phyloP scores from a whole-genome alignment of 2,888 invertebrate genomes.

The Mystacides longicornis region DNA sequence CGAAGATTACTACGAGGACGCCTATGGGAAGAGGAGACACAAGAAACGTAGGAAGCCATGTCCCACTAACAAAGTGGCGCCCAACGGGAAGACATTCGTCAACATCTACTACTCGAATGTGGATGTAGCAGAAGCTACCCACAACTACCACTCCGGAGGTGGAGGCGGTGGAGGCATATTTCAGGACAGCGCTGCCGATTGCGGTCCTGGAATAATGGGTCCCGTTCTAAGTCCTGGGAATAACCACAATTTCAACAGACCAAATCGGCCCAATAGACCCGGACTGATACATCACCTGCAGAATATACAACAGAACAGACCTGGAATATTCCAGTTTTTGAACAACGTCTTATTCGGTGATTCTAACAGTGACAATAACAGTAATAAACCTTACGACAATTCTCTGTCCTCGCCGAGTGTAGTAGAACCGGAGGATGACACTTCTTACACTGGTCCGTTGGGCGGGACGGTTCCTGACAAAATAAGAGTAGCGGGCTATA shows the following conservation, averaged over 20 bases:
- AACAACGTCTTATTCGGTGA: not conserved
- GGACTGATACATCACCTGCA: not conserved
- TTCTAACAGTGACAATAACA: not conserved
- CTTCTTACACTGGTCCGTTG: conserved; percentile 10
- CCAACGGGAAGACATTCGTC: conserved; percentile 12
- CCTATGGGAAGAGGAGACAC: conserved; percentile 8
- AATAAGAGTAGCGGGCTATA: conserved; percentile 1
- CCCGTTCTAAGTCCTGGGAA: not conserved
- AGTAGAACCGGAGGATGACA: not conserved
- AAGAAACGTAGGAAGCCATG: conserved; percentile 11
- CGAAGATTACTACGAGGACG: conserved; percentile 3
- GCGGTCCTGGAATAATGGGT: not conserved
- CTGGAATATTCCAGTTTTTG: not conserved
- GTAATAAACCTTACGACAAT: not conserved
- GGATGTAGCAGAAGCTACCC: not conserved
- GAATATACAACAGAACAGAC: not conserved
- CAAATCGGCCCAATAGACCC: not conserved
- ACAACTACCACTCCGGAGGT: conserved; percentile 7
- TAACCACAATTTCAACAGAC: not conserved
- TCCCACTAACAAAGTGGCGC: conserved; percentile 10
- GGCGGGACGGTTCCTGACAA: conserved; percentile 14
- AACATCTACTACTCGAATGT: conserved; percentile 17
- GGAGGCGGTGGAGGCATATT: conserved; percentile 1
- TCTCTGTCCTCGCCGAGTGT: not conserved
- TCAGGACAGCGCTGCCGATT: not conserved